phyloP scores from a whole-genome alignment of 2,888 invertebrate genomes.

The Scaptomyza reducta region DNA sequence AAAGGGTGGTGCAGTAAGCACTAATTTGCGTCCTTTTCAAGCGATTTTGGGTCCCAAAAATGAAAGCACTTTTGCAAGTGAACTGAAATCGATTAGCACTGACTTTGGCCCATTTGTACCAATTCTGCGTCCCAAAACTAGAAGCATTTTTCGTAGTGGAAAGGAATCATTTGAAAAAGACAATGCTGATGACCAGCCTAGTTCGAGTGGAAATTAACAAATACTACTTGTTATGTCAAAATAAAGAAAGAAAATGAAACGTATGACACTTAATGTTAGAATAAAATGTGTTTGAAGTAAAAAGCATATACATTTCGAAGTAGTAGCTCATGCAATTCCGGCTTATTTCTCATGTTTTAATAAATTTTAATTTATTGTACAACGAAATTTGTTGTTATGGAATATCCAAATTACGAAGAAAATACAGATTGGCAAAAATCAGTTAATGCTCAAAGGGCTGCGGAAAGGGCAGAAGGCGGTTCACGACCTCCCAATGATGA shows the following conservation, averaged over 20 bases:
- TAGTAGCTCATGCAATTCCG: neutral
- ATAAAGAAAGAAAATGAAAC: neutral
- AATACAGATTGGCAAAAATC: too few species aligned
- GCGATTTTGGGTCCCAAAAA: neutral
- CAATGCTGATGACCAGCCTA: neutral
- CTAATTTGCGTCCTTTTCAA: neutral
- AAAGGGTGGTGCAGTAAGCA: neutral
- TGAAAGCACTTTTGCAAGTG: neutral
- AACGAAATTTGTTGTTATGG: slow-evolving; percentile 23
- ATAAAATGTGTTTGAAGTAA: neutral
- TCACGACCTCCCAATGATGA: neutral
- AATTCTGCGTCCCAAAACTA: too few species aligned
- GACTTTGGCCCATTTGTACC: too few species aligned
- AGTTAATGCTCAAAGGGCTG: neutral
- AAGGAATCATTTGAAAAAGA: too few species aligned
- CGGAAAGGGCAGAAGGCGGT: neutral
- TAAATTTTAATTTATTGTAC: neutral
- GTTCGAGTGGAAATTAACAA: neutral
- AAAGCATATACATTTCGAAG: neutral
- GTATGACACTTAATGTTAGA: neutral
- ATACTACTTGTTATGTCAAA: neutral
- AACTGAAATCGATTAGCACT: too few species aligned
- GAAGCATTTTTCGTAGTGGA: neutral
- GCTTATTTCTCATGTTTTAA: neutral
- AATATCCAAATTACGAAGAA: neutral